Base-by-base conservation (phyloP, 2,888 invertebrate genomes). In the Brachylomia viminalis region DNA sequence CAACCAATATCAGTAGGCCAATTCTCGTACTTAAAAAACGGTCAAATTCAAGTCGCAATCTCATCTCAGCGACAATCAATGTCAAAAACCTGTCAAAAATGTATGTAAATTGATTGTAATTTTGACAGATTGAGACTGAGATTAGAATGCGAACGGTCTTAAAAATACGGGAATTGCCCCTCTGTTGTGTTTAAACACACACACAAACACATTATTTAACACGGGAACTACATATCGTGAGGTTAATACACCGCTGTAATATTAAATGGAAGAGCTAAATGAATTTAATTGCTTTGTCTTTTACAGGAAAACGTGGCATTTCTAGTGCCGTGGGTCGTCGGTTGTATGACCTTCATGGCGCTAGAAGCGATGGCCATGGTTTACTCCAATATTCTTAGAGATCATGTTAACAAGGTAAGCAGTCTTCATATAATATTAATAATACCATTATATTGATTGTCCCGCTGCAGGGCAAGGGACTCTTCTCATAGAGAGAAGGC, bases 361-460 rank as follows among this genome's bases (percentile, higher is more conserved):
- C 94, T 98, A 85, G 98, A 98, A 94, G 98, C 98, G 59, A 98
- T 98, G 94, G 98, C 98, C 78, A 98, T 98, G 97, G 98, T 98
- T 76, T 98, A 98, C 94, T 98, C 98, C 78, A 98, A 98, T 95
- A 98, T 98, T 80, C 97, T 98, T 85, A 97, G 98, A 93, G 98
- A 98, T 96, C 98, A 98, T 94, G 98, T 98, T 86, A 98, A 98
- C 95, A 98, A 97, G 97, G 98, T 98, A 94, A 97, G 96, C 58
- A 33, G 3, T 67, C n/a, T 20, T 56, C 17, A 23, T 23, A 3
- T 58, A 23, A 58, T 54, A 17, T 30, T 56, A 30, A 58, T 58
- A 58, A 30, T 10, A 30, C 20, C 20, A 20, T 8, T 30, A 17
- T 30, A 30, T 8, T 27, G n/a, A 27, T 3, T 27, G 17, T 17